Evolutionary conservation across 2,113 vertebrate species (phyloP).

Genomic region (Rallus limicola): DNA sequence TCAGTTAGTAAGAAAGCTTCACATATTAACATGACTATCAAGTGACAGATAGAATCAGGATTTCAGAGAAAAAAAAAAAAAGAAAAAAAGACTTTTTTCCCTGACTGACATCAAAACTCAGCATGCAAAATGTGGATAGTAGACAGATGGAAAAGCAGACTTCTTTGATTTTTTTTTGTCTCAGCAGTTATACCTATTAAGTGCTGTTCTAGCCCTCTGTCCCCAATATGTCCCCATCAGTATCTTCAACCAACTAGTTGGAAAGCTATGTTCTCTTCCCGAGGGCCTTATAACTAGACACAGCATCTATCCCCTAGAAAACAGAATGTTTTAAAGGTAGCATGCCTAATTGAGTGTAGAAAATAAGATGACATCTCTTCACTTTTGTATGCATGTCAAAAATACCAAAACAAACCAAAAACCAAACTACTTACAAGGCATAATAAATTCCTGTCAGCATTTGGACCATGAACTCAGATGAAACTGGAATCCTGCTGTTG

Average conservation of each 20-base stretch:
- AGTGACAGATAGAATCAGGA: neutral
- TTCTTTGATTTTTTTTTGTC: neutral
- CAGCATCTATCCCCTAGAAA: neutral
- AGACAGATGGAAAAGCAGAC: neutral
- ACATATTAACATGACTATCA: neutral
- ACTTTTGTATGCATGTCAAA: neutral
- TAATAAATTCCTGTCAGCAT: slow-evolving; percentile 97
- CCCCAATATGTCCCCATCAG: neutral
- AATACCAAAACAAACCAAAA: neutral
- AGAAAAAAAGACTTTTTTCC: neutral
- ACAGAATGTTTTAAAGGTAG: neutral
- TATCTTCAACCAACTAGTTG: neutral
- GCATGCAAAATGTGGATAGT: neutral
- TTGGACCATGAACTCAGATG: slow-evolving; percentile 96
- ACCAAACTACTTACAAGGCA: slow-evolving; percentile 86
- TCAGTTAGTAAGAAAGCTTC: neutral
- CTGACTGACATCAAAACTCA: neutral
- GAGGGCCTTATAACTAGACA: neutral
- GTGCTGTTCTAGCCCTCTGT: neutral
- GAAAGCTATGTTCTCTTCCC: neutral
- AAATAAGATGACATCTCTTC: neutral
- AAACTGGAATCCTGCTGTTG: slow-evolving; percentile 88
- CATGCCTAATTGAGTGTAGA: neutral
- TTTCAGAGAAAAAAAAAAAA: neutral
- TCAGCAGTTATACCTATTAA: neutral